Base-by-base conservation (phyloP, 2,113 vertebrate genomes). In the Centrocercus urophasianus region DNA sequence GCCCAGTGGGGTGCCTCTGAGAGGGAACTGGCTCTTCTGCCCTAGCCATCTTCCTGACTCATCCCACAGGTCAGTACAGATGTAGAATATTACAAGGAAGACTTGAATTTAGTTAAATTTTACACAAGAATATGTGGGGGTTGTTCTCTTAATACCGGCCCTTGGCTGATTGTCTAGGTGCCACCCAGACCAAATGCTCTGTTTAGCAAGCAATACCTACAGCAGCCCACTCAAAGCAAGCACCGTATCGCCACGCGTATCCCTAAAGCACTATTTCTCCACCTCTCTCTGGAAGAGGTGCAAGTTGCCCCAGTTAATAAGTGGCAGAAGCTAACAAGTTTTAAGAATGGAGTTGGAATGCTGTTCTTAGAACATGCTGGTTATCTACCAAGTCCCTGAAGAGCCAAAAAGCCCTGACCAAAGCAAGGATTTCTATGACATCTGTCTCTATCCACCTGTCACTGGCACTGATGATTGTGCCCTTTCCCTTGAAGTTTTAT, bases 401-500 rank as follows among this genome's bases (percentile, higher is more conserved):
- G 78, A 93, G 43, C 28, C 43, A 54, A 76, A 45, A 74, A 78
- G 30, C 32, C 57, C 61, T 83, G 43, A 72, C 16, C 19, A 67
- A 83, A 86, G 17, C 2, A 4, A 81, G 42, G 57, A 74, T 78
- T 94, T 90, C 69, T 86, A 25, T 83, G 86, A 69, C 25, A 57
- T 73, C 38, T 59, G 90, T 34, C 85, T 77, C 75, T 67, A 81
- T 69, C 22, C 6, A 4, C 64, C 52, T 72, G 57, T 63, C 50
- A 82, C 74, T 65, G 85, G 83, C 72, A 86, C 52, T 52, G 38
- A 83, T 72, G 61, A 89, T 67, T 77, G 40, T 48, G 57, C 79
- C 95, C 88, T 95, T 91, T 96, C 63, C 77, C 86, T 91, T 94
- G 32, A 97, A 95, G 74, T 66, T 93, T 84, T 71, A 86, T 84